A percentile compares a stretch with the other conserved stretches of the same genome.
Conservation (phyloP, 1,140 invertebrate species). For the Euglossa dilemma region DNA sequence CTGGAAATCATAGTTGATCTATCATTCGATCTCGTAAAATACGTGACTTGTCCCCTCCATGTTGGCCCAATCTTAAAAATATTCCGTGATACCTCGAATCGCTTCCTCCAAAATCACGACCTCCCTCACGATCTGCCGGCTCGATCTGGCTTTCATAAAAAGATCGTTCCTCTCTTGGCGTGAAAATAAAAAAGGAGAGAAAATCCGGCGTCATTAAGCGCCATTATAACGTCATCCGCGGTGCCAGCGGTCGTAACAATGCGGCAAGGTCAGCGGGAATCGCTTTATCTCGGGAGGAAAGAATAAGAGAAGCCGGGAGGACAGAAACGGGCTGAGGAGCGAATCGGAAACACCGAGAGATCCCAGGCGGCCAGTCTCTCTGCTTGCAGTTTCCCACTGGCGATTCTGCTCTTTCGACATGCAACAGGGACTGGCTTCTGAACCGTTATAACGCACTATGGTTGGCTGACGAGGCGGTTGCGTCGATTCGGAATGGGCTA, state of each 20-base stretch:
- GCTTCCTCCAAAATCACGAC: too few species aligned
- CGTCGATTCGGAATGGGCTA: conserved; percentile 9
- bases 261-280: conserved; percentile 43
- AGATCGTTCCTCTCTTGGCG: neutral
- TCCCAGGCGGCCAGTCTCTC: neutral
- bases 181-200: conserved; percentile 54
- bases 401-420: neutral
- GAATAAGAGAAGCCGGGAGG: conserved; percentile 5
- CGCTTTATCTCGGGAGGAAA: conserved; percentile 37
- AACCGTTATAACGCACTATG: conserved; percentile 45
- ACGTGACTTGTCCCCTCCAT: too few species aligned
- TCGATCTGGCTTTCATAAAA: neutral
- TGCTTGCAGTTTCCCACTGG: conserved; percentile 8
- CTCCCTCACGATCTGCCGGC: too few species aligned
- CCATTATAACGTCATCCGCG: conserved; percentile 32
- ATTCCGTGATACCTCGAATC: too few species aligned
- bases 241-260: conserved; percentile 25
- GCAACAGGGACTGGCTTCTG: neutral
- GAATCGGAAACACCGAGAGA: conserved; percentile 12
- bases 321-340: neutral
- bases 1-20: too few species aligned
- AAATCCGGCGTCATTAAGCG: conserved; percentile 54
- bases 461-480: neutral
- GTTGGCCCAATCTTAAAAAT: too few species aligned
- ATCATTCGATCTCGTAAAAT: too few species aligned